Percentiles rank a stretch among this genome's conserved stretches.
Conservation (phyloP, 2,797 vertebrate genomes). For the Acanthiza pusilla region DNA sequence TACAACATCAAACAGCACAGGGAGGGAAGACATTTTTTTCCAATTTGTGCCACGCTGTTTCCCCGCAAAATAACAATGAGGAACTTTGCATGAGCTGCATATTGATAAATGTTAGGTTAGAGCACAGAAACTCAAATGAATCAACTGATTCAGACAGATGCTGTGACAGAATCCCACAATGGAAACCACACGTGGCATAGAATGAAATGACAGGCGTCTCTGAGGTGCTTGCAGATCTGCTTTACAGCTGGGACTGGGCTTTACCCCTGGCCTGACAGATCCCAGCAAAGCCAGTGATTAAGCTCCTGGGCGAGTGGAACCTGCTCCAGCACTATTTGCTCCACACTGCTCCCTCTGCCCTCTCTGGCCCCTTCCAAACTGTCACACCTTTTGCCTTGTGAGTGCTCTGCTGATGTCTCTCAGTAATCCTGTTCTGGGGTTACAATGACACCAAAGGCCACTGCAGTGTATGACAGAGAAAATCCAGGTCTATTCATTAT, state of each 20-base stretch:
- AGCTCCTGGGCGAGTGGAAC: not conserved
- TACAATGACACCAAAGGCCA: not conserved
- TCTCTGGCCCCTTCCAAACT: not conserved
- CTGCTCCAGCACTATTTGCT: not conserved
- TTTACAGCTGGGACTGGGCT: not conserved
- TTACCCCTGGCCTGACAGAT: not conserved
- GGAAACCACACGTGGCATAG: not conserved
- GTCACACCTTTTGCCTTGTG: accelerated
- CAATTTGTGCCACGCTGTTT: not conserved
- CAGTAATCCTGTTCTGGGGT: not conserved
- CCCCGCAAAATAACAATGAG: conserved; percentile 15
- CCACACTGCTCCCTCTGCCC: not conserved
- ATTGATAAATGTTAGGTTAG: conserved; percentile 21
- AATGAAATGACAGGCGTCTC: not conserved
- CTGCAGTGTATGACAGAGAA: not conserved
- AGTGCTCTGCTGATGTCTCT: not conserved
- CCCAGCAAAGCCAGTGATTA: not conserved
- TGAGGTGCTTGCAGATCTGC: not conserved
- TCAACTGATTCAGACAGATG: not conserved
- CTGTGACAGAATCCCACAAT: not conserved
- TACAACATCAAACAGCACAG: not conserved
- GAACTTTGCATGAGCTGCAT: not conserved
- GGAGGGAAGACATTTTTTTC: not conserved
- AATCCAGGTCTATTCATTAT: not conserved
- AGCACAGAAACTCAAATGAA: conserved; percentile 1